phyloP scores from a whole-genome alignment of 2,797 vertebrate species.

The Lutjanus campechanus region DNA sequence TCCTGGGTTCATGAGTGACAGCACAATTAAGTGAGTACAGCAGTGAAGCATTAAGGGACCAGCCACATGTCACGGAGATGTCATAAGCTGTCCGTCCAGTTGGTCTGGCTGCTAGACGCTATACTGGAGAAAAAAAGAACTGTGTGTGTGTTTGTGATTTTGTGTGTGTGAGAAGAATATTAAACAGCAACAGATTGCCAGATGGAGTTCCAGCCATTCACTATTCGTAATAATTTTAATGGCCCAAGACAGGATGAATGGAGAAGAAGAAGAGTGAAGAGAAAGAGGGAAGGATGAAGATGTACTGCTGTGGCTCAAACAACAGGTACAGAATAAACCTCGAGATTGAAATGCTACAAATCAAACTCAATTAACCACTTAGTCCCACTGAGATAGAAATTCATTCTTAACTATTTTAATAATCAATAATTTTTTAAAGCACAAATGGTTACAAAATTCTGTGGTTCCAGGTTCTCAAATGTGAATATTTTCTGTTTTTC shows the following conservation, averaged over 20 bases:
- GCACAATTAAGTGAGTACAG: slow-evolving; percentile 72
- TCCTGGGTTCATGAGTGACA: slow-evolving; percentile 70
- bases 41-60: slow-evolving; percentile 68
- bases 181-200: slow-evolving; percentile 63
- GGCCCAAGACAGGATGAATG: slow-evolving; percentile 41
- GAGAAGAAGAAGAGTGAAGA: slow-evolving; percentile 18
- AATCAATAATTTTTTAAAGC: not conserved
- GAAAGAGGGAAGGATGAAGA: slow-evolving; percentile 10
- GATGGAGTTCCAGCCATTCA: slow-evolving; percentile 53
- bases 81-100: slow-evolving; percentile 66
- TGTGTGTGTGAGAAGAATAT: slow-evolving; percentile 59
- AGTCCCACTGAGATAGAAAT: not conserved
- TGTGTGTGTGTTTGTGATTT: slow-evolving; percentile 23
- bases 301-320: not conserved
- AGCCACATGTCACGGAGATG: slow-evolving; percentile 68
- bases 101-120: slow-evolving; percentile 32
- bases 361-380: not conserved
- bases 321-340: not conserved
- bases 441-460: not conserved
- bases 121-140: slow-evolving; percentile 24
- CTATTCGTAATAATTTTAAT: slow-evolving; percentile 62
- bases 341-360: not conserved
- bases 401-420: not conserved
- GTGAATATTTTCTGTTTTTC: not conserved
- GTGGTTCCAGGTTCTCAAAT: not conserved